Evolutionary conservation across 2,888 invertebrate genomes (phyloP).

Genomic region (Drosophila mayaguana): DNA sequence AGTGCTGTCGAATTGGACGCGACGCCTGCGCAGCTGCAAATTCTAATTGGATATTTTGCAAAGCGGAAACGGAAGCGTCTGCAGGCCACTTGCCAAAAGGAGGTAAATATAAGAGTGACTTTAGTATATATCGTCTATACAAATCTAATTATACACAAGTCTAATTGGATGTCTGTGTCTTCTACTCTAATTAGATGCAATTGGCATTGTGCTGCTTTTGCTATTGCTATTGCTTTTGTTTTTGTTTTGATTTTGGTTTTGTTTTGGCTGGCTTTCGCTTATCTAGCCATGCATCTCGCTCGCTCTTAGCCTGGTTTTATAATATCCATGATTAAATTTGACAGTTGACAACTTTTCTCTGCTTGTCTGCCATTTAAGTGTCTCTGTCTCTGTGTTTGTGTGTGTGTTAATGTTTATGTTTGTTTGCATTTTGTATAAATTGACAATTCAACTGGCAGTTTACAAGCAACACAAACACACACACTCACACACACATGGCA

Average conservation of each 20-base stretch:
- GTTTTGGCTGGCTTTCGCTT: conserved; percentile 31
- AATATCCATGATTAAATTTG: conserved; percentile 74
- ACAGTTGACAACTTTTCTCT: conserved; percentile 76
- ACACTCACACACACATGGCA: conserved; percentile 1
- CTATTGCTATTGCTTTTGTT: conserved; percentile 19
- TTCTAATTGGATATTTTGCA: conserved; percentile 70
- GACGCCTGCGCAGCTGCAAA: conserved; percentile 75
- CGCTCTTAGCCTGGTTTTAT: conserved; percentile 51
- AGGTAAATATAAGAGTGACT: conserved; percentile 23
- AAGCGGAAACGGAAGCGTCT: conserved; percentile 60
- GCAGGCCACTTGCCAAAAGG: conserved; percentile 46
- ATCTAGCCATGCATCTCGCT: conserved; percentile 39
- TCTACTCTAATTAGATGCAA: conserved; percentile 1
- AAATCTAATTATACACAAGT: background rate
- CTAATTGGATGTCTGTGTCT: background rate
- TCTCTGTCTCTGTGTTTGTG: conserved; percentile 34
- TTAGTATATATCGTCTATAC: no score
- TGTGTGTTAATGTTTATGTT: conserved; percentile 25
- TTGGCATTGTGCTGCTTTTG: conserved; percentile 34
- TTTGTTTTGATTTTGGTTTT: conserved; percentile 26
- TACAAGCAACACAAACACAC: conserved; percentile 43
- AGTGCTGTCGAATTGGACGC: conserved; percentile 18
- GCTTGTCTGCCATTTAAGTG: conserved; percentile 45
- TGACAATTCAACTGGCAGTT: conserved; percentile 74
- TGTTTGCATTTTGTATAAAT: conserved; percentile 59